phyloP scores from a whole-genome alignment of 2,888 invertebrate genomes.

The Scrobipalpa atriplicella region DNA sequence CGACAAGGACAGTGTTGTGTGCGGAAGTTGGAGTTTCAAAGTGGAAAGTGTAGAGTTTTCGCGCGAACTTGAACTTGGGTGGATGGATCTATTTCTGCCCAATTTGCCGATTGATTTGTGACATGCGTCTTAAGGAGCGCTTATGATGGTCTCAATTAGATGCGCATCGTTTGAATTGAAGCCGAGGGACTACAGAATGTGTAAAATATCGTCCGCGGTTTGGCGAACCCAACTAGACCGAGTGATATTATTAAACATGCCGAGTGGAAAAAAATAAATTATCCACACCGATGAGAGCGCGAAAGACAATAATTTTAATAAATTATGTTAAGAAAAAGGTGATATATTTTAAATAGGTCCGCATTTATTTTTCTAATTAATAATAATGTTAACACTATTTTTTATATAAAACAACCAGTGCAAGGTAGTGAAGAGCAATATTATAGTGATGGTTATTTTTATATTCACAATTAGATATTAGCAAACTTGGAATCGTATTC shows the following conservation, averaged over 20 bases:
- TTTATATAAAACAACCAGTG: conserved; percentile 37
- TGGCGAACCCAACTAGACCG: conserved; percentile 59
- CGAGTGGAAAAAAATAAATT: conserved; percentile 58
- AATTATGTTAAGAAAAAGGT: conserved; percentile 66
- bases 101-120: conserved; percentile 71
- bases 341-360: conserved; percentile 41
- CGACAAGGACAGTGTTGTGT: conserved; percentile 55
- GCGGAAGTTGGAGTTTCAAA: conserved; percentile 32
- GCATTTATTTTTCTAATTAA: conserved; percentile 35
- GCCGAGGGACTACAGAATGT: conserved; percentile 70
- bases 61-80: conserved; percentile 71
- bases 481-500: conserved; percentile 38
- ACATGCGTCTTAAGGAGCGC: conserved; percentile 66
- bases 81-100: conserved; percentile 41
- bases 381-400: conserved; percentile 35
- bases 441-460: conserved; percentile 31
- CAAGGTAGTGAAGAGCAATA: conserved; percentile 32
- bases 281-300: conserved; percentile 46
- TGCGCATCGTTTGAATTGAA: conserved; percentile 67
- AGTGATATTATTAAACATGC: conserved; percentile 53
- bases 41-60: conserved; percentile 49
- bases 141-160: conserved; percentile 78
- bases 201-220: conserved; percentile 66
- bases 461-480: conserved; percentile 33
- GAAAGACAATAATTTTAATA: conserved; percentile 50